Conservation (phyloP, 2,113 vertebrate genomes). For the Nestor notabilis region DNA sequence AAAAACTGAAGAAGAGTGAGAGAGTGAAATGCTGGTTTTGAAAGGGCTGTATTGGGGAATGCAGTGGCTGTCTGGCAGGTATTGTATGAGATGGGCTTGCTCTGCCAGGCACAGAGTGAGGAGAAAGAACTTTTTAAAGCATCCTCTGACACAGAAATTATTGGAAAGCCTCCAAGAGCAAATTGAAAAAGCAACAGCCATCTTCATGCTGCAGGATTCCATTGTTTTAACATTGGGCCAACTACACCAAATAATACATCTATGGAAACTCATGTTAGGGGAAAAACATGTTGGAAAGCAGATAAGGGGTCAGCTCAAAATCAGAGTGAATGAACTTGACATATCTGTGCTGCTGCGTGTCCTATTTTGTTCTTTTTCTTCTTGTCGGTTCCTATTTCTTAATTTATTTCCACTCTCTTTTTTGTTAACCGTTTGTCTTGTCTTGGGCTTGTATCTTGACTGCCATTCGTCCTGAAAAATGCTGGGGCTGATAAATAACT, state of each 20-base stretch:
- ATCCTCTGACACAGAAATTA: slow-evolving; percentile 53
- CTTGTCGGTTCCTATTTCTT: background rate
- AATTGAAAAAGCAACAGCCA: slow-evolving; percentile 50
- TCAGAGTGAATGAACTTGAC: slow-evolving; percentile 6
- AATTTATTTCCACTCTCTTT: background rate
- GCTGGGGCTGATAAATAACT: background rate
- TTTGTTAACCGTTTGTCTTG: background rate
- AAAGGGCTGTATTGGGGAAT: background rate
- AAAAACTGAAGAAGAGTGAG: background rate
- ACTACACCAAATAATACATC: slow-evolving; percentile 14
- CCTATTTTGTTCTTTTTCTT: slow-evolving; percentile 5
- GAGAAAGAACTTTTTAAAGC: slow-evolving; percentile 36
- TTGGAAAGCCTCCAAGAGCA: slow-evolving; percentile 49
- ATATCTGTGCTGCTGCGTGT: background rate
- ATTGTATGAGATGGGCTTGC: background rate
- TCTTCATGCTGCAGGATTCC: slow-evolving; percentile 29
- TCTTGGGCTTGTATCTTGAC: background rate
- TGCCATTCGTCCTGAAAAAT: background rate
- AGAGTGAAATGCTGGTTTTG: background rate
- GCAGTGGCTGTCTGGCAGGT: slow-evolving; percentile 6
- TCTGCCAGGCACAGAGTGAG: background rate
- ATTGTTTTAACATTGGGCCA: slow-evolving; percentile 53
- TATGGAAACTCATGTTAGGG: slow-evolving; percentile 9
- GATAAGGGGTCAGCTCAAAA: slow-evolving; percentile 20
- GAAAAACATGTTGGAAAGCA: slow-evolving; percentile 21